Base-by-base conservation (phyloP, 2,797 vertebrate genomes). In the Heliangelus exortis region DNA sequence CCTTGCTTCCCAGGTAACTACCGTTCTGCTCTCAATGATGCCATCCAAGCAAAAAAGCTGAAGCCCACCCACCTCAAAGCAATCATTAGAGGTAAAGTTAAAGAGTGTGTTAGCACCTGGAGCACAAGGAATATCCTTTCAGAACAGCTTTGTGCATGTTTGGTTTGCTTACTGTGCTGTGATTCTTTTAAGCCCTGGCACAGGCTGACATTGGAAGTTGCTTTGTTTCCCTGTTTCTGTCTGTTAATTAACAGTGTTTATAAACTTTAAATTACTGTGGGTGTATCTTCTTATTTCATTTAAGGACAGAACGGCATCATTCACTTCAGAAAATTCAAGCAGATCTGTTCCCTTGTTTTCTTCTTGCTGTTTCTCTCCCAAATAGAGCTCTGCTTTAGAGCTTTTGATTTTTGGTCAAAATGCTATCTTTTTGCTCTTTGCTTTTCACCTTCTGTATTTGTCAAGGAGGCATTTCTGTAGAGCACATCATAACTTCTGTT, bases 31-130 rank as follows among this genome's bases (percentile, higher is more conserved):
- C 97, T 99, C 69, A 98, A 97, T 26, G 99, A 99, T 63, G 98
- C 98, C 51, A 86, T 84, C 15, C 97, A 98, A 75, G 99, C 99
- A 26, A 99, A 97, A 90, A 99, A 98, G 96, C 95, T 98, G 23
- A 99, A 98, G 94, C 98, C 99, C 48, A 97, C 97, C 80, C 99
- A 99, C 62, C 97, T 99, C 68, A 99, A 99, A 98, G 99, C 99
- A 22, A 93, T 99, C 75, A 71, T 98, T 58, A 98, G 99, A 98
- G 99, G 99, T 99, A 79, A 96, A 82, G 10, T 50, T 65, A 15
- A 79, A 67, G 41, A 9, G 22, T 0, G 0, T 15, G 25, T 41
- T 61, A 9, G 47, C 6, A 4, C 12, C 0, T 4, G 39, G 53
- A 34, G 55, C 3, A 0, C 15, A 13, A 14, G n/a, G 47, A 36